These are phyloP conservation scores for Acinonyx jubatus DNA, from an alignment of 2,113 vertebrate genomes.

Conservation along the genomic window DNA sequence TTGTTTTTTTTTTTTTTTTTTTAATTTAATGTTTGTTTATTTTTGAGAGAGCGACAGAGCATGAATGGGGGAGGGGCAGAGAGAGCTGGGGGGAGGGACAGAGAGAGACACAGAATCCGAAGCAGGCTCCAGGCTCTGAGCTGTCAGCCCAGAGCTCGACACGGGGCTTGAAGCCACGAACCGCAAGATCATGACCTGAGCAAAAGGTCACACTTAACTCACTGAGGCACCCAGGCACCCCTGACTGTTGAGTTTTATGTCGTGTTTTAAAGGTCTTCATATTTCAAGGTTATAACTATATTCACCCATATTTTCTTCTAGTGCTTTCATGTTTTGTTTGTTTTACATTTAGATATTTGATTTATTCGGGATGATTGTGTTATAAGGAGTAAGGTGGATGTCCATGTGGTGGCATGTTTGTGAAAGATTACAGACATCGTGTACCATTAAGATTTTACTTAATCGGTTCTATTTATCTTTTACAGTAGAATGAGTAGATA, in stretches of 20 bases:
- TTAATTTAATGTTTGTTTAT: no score
- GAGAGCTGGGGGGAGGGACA: no score
- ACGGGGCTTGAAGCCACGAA: no score
- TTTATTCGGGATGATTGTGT: not conserved
- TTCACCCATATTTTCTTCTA: not conserved
- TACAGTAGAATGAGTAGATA: not conserved
- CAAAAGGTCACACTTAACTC: rapidly evolving
- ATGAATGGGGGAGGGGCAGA: no score
- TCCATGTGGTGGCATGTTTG: not conserved
- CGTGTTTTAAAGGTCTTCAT: not conserved
- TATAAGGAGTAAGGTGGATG: not conserved
- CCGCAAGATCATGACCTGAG: no score
- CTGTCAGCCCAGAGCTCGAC: no score
- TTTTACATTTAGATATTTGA: not conserved
- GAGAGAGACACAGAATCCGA: no score
- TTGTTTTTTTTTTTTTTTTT: no score
- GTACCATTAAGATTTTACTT: not conserved
- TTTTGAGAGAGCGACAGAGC: no score
- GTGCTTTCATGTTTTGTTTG: not conserved
- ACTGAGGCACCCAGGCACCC: no score
- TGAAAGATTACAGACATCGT: not conserved
- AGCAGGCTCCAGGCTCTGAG: no score
- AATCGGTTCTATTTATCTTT: not conserved
- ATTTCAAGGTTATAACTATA: not conserved
- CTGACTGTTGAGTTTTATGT: not conserved